Evolutionary conservation across 23 tunicate genomes (phyloP), one percentile per base, ranked within the genome.

Genomic region (Pegea sp.): DNA sequence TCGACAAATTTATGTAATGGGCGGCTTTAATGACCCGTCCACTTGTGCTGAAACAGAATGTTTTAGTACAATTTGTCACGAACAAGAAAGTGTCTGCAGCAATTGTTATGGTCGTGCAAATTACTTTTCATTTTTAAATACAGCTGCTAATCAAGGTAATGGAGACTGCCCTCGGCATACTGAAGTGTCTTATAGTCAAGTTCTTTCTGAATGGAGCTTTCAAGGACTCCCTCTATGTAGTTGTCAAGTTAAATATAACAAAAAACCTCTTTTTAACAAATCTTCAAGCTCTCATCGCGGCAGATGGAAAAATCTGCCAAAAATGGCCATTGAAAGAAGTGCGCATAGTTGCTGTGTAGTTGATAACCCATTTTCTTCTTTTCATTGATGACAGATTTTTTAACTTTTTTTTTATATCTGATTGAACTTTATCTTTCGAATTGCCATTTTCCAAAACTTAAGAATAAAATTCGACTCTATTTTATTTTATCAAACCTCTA

Each of bases 291-390:
- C 13, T 16, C 46, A 38, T 16, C 16, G 46, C 16, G 64, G 68
- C 7, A 29, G 56, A 26, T 81, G 93, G 93, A 34, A 32, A 5
- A 19, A 23, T 20, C 61, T 71, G 46, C 69, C 79, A n/a, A 61
- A 60, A 22, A 81, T 81, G 93, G 16, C 32, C 26, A 46, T 71
- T 29, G 52, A 71, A 33, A 29, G 93, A 49, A 81, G 93, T 34
- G 93, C 93, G 13, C 56, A 67, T 23, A 81, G 93, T 42, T 71
- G 80, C 42, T 81, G 93, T 34, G 93, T 81, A 2, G 33, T 71
- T 1, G 61, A 67, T 2, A 69, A 63, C 22, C 26, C 70, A 3
- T 28, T 72, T 18, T 77, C 91, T 2, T 28, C 43, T 44, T 64
- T 43, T 59, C 64, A n/a, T n/a, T n/a, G n/a, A n/a, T n/a, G n/a